Conservation (phyloP, 2,888 invertebrate species). For the Stomorhina lunata region DNA sequence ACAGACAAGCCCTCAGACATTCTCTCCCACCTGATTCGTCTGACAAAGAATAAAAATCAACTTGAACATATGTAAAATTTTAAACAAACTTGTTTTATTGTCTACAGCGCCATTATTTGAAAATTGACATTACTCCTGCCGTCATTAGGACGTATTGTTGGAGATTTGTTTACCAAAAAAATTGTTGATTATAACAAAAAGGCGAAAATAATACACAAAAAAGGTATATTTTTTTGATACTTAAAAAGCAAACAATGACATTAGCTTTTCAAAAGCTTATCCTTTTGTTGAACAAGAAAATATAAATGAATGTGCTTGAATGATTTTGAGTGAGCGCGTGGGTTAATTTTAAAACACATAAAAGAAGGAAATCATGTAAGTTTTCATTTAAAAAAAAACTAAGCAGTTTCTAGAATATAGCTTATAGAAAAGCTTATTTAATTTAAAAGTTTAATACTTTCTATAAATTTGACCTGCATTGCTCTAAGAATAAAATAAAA, state of each 20-base stretch:
- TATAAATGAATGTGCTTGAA: background rate
- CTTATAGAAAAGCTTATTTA: no score
- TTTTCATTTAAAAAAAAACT: no score
- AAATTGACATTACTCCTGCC: background rate
- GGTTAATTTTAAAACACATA: no score
- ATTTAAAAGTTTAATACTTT: no score
- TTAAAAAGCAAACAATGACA: conserved; percentile 12
- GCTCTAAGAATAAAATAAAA: no score
- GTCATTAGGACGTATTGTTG: background rate
- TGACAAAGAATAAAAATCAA: conserved; percentile 21
- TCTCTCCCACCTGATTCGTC: background rate
- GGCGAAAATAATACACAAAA: conserved; percentile 7
- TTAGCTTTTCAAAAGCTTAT: conserved; percentile 10
- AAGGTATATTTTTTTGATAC: no score
- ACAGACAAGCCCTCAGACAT: background rate
- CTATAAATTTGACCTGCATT: no score
- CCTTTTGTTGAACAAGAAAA: background rate
- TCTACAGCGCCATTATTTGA: conserved; percentile 5
- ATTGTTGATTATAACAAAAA: background rate
- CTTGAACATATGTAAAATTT: conserved; percentile 34
- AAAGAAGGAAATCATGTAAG: background rate
- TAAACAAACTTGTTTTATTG: conserved; percentile 14
- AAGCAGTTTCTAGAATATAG: no score
- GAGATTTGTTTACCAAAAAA: background rate
- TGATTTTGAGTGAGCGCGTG: no score